phyloP scores from a whole-genome alignment of 2,888 invertebrate genomes.

The Poecilobothrus nobilitatus region DNA sequence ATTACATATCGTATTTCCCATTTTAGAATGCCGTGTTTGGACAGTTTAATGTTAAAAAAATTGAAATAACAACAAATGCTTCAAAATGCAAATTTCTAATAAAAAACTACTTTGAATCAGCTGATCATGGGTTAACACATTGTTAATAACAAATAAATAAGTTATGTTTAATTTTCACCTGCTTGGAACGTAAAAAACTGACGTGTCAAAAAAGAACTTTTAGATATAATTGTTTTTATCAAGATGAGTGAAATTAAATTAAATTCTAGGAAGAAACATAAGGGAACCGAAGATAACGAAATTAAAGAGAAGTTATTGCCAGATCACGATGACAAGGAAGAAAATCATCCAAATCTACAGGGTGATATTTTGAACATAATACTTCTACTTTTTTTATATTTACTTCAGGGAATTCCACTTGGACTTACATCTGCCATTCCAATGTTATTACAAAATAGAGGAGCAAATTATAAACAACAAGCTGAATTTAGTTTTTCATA shows the following conservation, averaged over 20 bases:
- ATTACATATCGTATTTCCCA: too few relatives aligned
- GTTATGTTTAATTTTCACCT: not conserved
- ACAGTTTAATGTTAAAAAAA: too few relatives aligned
- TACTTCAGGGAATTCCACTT: constrained; percentile 90
- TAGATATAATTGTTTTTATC: too few relatives aligned
- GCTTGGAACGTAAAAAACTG: not conserved
- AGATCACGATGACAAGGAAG: constrained; percentile 20
- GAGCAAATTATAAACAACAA: constrained; percentile 91
- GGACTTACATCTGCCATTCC: constrained; percentile 92
- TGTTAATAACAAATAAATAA: too few relatives aligned
- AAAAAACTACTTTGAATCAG: too few relatives aligned
- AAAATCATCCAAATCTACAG: constrained; percentile 46
- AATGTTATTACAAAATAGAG: constrained; percentile 86
- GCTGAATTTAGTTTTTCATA: constrained; percentile 88
- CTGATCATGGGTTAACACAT: too few relatives aligned
- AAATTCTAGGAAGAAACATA: not conserved
- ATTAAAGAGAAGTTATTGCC: not conserved
- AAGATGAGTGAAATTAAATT: not conserved
- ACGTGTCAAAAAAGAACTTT: not conserved
- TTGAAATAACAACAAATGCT: too few relatives aligned
- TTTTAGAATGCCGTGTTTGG: too few relatives aligned
- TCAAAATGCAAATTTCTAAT: too few relatives aligned
- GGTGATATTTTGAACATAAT: constrained; percentile 76
- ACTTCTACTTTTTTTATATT: constrained; percentile 82
- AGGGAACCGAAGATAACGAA: not conserved